Evolutionary conservation across 1,140 invertebrate genomes (phyloP).

Genomic region (Thereuonema tuberculata): DNA sequence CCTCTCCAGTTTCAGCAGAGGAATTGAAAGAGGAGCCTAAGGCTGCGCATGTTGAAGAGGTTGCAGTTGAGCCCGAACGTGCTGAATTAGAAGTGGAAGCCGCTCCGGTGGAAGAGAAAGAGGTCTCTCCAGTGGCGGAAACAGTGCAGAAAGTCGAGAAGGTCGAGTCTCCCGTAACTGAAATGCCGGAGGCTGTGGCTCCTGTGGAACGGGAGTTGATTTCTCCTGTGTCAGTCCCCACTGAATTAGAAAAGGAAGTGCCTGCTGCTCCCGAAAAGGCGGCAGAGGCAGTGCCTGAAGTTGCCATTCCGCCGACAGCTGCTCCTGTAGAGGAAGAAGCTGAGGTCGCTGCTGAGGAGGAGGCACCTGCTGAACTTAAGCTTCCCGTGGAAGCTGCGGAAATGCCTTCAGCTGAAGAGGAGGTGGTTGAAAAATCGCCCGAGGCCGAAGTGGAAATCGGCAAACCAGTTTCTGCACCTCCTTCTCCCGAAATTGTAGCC

Average conservation of each 20-base stretch:
- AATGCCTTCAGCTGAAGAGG: not conserved
- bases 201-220: slow-evolving; percentile 11
- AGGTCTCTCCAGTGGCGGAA: not conserved
- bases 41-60: not conserved
- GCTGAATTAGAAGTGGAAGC: not conserved
- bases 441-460: not conserved
- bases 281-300: too few species aligned
- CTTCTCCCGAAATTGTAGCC: not conserved
- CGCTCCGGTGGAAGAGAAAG: not conserved
- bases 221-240: not conserved
- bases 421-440: not conserved
- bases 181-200: not conserved
- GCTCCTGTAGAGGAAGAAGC: not conserved
- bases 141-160: not conserved
- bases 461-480: not conserved
- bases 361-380: not conserved
- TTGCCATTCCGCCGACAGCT: too few species aligned
- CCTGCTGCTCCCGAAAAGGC: not conserved
- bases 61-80: not conserved
- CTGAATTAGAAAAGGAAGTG: not conserved
- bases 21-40: not conserved
- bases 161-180: not conserved
- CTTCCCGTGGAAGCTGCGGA: not conserved
- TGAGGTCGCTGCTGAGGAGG: not conserved
- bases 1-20: not conserved